Conservation (phyloP, 2,113 vertebrate genomes). For the Laterallus jamaicensis region DNA sequence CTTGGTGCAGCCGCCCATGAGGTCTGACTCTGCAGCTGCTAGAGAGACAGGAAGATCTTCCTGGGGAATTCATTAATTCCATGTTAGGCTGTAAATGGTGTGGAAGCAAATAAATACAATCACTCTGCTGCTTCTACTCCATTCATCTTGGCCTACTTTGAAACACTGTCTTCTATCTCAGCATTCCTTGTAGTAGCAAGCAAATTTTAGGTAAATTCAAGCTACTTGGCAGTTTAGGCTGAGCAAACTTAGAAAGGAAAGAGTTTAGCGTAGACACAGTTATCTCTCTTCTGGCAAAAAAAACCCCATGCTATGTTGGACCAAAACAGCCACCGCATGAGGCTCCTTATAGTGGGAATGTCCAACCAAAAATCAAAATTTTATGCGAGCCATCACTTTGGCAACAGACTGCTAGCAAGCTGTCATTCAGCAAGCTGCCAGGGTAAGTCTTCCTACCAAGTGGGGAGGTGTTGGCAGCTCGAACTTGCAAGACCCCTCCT, state of each 20-base stretch:
- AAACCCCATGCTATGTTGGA: neutral
- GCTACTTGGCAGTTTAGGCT: neutral
- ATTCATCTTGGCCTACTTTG: neutral
- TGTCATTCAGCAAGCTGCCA: slow-evolving; percentile 44
- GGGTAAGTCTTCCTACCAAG: neutral
- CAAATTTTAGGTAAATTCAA: neutral
- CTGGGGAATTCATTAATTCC: neutral
- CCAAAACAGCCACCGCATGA: neutral
- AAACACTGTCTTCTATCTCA: neutral
- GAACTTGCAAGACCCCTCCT: neutral
- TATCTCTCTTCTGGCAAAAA: neutral
- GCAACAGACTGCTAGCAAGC: neutral
- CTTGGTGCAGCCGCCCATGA: neutral
- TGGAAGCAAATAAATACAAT: neutral
- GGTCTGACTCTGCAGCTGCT: neutral
- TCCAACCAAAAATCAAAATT: slow-evolving; percentile 28
- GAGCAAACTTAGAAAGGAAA: neutral
- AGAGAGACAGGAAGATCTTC: neutral
- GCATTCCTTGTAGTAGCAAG: neutral
- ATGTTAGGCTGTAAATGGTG: neutral
- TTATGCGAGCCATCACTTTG: neutral
- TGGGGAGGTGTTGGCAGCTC: slow-evolving; percentile 15
- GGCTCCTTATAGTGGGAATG: neutral
- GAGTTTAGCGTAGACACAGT: neutral
- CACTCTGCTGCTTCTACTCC: neutral